These are phyloP conservation scores for Papilio dardanus DNA, from an alignment of 1,140 invertebrate species.

Conservation along the genomic window DNA sequence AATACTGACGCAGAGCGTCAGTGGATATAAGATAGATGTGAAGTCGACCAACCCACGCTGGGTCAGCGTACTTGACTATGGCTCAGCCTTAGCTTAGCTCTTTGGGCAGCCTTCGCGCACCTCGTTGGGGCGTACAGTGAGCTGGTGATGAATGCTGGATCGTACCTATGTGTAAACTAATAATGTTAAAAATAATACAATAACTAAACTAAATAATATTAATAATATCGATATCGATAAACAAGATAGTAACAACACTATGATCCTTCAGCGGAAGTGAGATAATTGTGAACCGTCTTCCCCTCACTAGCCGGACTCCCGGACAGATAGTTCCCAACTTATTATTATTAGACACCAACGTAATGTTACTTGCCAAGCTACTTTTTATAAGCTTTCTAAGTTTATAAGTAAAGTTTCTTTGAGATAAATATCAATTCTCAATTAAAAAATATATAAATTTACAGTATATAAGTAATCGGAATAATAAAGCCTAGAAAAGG, in stretches of 20 bases:
- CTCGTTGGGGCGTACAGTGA: no score
- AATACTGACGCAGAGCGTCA: no score
- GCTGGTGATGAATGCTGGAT: no score
- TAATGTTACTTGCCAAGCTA: slow-evolving; percentile 5
- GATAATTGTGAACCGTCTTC: slow-evolving; percentile 74
- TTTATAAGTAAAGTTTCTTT: background rate
- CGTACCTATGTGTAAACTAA: no score
- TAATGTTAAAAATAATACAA: background rate
- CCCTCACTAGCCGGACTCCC: slow-evolving; percentile 59
- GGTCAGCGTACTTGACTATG: no score
- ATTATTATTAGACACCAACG: slow-evolving; percentile 44
- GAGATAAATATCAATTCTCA: background rate
- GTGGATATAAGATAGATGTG: no score
- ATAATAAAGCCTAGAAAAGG: no score
- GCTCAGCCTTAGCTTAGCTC: no score
- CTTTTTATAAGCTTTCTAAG: background rate
- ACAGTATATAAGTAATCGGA: no score
- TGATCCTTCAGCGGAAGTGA: slow-evolving; percentile 63
- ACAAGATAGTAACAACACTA: slow-evolving; percentile 45
- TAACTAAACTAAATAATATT: background rate
- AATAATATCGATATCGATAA: slow-evolving; percentile 44
- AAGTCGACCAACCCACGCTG: no score
- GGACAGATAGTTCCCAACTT: slow-evolving; percentile 49
- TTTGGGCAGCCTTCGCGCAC: no score
- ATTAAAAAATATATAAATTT: no score